phyloP scores from a whole-genome alignment of 2,888 invertebrate species.

The Blera fallax region DNA sequence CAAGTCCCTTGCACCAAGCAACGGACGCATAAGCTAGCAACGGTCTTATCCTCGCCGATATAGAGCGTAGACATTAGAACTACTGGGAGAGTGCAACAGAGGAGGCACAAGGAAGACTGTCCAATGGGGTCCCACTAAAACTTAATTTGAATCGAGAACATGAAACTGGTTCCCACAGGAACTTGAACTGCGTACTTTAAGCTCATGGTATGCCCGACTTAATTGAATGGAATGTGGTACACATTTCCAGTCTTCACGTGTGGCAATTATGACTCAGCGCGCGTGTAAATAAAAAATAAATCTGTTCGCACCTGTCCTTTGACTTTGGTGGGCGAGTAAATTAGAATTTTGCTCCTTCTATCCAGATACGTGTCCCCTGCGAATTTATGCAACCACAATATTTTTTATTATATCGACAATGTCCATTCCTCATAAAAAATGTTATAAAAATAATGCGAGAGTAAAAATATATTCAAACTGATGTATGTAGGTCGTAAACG shows the following conservation, averaged over 20 bases:
- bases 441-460: neutral
- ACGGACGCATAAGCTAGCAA: too few species aligned
- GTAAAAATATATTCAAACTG: neutral
- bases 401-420: neutral
- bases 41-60: too few species aligned
- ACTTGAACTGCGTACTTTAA: neutral
- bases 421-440: conserved; percentile 12
- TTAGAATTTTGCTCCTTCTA: neutral
- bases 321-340: neutral
- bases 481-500: neutral
- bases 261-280: neutral
- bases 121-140: too few species aligned
- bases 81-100: too few species aligned
- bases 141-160: neutral
- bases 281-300: conserved; percentile 15
- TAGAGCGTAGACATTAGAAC: too few species aligned
- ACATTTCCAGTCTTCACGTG: neutral
- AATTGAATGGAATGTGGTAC: neutral
- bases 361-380: neutral
- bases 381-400: conserved; percentile 8
- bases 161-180: neutral
- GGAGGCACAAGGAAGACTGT: too few species aligned
- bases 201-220: neutral
- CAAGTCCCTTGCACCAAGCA: too few species aligned
- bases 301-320: neutral